Conservation (phyloP, 2,888 invertebrate species). For the Meganola albula region DNA sequence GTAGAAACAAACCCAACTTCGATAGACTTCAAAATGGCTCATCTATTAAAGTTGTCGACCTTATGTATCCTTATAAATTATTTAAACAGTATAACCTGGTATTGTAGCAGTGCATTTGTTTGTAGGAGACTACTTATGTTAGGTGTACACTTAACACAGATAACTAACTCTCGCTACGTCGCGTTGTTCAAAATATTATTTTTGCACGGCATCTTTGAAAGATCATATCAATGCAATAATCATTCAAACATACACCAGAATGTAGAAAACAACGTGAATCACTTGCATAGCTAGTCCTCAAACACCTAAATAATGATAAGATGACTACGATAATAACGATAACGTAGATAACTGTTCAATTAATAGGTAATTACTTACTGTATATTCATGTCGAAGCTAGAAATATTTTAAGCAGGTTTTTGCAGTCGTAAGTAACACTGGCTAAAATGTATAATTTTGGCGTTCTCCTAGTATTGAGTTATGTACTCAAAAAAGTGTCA, state of each 20-base stretch:
- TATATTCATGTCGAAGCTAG: conserved; percentile 24
- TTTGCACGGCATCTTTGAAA: too few species aligned
- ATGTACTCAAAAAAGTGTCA: conserved; percentile 21
- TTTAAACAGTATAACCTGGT: conserved; percentile 29
- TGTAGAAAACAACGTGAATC: conserved; percentile 19
- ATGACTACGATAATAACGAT: conserved; percentile 38
- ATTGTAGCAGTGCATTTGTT: conserved; percentile 5
- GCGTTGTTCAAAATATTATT: too few species aligned
- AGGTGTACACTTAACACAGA: too few species aligned
- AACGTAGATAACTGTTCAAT: conserved; percentile 29
- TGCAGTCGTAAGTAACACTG: conserved; percentile 11
- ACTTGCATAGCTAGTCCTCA: conserved; percentile 19
- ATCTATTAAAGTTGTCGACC: conserved; percentile 20
- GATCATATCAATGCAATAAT: too few species aligned
- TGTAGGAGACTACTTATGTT: too few species aligned
- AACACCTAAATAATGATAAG: conserved; percentile 40
- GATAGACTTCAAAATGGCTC: too few species aligned
- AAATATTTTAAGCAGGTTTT: conserved; percentile 10
- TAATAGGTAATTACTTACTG: conserved; percentile 39
- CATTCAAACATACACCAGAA: not conserved
- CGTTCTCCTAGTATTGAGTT: conserved; percentile 20
- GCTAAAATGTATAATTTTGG: conserved; percentile 16
- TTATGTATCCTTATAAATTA: too few species aligned
- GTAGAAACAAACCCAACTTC: too few species aligned
- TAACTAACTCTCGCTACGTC: too few species aligned